These are phyloP conservation scores for Halcyon badia DNA, from an alignment of 2,797 vertebrate species.

Conservation along the genomic window DNA sequence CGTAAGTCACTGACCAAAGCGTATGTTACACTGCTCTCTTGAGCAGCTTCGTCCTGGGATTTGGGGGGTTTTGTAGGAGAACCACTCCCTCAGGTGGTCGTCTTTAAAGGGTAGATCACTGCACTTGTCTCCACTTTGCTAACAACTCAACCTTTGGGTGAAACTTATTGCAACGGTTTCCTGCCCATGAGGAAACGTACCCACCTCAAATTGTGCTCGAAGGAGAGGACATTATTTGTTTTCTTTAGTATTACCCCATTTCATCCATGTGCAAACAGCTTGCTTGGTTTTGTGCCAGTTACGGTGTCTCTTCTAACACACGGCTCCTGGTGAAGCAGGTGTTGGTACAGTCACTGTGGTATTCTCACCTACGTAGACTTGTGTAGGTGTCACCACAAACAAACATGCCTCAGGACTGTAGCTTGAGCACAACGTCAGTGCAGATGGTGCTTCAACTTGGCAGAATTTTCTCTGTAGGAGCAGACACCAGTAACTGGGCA, in stretches of 20 bases:
- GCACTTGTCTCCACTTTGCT: not conserved
- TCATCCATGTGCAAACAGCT: not conserved
- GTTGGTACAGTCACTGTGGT: not conserved
- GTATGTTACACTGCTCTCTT: not conserved
- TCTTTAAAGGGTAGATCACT: not conserved
- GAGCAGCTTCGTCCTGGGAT: not conserved
- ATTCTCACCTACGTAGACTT: not conserved
- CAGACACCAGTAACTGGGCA: not conserved
- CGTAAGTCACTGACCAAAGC: constrained; percentile 73
- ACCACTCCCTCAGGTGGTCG: not conserved
- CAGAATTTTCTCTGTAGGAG: not conserved
- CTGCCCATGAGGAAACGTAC: not conserved
- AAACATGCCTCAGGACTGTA: not conserved
- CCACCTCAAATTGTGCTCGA: not conserved
- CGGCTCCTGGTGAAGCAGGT: not conserved
- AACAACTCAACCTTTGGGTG: not conserved
- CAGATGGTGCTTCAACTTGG: not conserved
- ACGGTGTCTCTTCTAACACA: fast-evolving
- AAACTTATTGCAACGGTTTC: not conserved
- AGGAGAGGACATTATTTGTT: not conserved
- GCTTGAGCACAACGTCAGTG: fast-evolving
- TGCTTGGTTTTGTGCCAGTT: not conserved
- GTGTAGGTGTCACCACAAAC: not conserved
- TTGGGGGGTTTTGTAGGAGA: not conserved
- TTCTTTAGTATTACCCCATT: not conserved